Evolutionary conservation across 2,797 vertebrate genomes (phyloP).

Genomic region (Cossypha polioptera): DNA sequence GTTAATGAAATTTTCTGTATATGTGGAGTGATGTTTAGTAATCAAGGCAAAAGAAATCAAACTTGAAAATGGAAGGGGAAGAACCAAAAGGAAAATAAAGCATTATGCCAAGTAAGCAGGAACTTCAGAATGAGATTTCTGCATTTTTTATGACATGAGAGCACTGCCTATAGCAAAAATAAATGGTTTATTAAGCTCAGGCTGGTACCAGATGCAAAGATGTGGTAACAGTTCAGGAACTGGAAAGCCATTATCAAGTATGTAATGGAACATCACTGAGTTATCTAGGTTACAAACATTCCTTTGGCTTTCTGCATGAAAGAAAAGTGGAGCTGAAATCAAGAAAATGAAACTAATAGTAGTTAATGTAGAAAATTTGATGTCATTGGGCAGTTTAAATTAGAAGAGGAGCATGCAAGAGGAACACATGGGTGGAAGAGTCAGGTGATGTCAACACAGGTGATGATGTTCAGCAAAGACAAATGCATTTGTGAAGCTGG

Average conservation of each 20-base stretch:
- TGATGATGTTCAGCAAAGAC: neutral
- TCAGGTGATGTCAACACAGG: neutral
- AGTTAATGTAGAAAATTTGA: neutral
- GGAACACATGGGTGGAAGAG: neutral
- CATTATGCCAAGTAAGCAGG: neutral
- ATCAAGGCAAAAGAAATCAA: neutral
- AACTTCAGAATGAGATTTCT: constrained; percentile 12
- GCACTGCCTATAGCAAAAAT: neutral
- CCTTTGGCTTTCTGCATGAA: neutral
- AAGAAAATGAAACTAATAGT: neutral
- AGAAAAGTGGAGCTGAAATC: neutral
- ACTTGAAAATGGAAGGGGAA: neutral
- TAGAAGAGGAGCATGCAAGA: neutral
- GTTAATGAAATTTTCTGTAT: neutral
- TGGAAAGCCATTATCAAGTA: neutral
- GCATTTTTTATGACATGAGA: neutral
- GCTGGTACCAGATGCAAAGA: neutral
- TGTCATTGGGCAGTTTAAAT: neutral
- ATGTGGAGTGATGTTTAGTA: neutral
- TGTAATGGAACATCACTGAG: neutral
- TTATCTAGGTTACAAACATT: neutral
- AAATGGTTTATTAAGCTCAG: neutral
- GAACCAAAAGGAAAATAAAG: neutral
- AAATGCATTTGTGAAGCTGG: constrained; percentile 22
- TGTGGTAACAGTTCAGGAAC: neutral